Evolutionary conservation across 2,888 invertebrate species (phyloP).

Genomic region (Smittia sp.): DNA sequence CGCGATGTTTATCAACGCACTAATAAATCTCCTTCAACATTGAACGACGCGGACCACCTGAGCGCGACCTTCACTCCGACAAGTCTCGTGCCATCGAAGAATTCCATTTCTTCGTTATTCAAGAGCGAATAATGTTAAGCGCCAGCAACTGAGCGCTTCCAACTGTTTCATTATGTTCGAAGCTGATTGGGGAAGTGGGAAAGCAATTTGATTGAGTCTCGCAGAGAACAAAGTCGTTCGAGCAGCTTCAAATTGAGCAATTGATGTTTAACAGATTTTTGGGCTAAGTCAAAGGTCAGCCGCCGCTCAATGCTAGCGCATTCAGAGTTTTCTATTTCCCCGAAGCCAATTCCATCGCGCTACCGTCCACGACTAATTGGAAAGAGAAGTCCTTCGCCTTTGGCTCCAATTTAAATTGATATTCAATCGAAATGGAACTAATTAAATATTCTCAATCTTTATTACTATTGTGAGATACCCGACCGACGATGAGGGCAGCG

Average conservation of each 20-base stretch:
- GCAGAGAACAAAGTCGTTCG: too few relatives aligned
- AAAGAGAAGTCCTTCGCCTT: slow-evolving; percentile 35
- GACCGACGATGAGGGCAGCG: too few relatives aligned
- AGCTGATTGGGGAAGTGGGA: neutral
- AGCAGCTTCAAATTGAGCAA: neutral
- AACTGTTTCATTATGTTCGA: slow-evolving; percentile 24
- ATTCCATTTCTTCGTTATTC: slow-evolving; percentile 1
- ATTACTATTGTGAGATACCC: neutral
- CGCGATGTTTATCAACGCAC: slow-evolving; percentile 37
- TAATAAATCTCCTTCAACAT: slow-evolving; percentile 29
- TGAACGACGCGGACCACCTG: slow-evolving; percentile 31
- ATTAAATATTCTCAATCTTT: slow-evolving; percentile 36
- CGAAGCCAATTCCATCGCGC: neutral
- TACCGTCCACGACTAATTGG: neutral
- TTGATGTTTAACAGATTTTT: slow-evolving; percentile 12
- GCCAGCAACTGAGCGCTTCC: neutral
- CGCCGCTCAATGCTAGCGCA: neutral
- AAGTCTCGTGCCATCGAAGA: slow-evolving; percentile 7
- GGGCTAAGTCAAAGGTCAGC: slow-evolving; percentile 17
- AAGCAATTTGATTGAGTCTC: neutral
- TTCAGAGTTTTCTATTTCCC: neutral
- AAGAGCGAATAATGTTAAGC: neutral
- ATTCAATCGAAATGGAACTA: slow-evolving; percentile 25
- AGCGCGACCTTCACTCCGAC: slow-evolving; percentile 25
- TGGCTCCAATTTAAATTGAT: slow-evolving; percentile 32